Evolutionary conservation across 2,888 invertebrate species (phyloP).

Genomic region (Peribatodes rhomboidaria): DNA sequence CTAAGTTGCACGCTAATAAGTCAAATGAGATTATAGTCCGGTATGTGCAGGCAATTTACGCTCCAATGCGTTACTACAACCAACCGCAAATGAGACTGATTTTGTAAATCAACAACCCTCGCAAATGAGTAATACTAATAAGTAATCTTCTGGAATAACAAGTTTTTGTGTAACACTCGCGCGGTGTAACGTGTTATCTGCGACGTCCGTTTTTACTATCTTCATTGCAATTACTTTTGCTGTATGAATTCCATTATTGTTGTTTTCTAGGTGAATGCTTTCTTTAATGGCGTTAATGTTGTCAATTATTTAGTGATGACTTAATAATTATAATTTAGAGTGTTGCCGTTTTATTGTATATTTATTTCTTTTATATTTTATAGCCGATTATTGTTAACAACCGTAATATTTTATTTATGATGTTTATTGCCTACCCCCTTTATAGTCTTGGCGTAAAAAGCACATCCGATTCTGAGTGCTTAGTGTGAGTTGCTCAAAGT

Average conservation of each 20-base stretch:
- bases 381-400: neutral
- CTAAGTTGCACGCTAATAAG: constrained; percentile 72
- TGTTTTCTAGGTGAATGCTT: constrained; percentile 20
- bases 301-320: neutral
- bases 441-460: neutral
- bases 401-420: too few relatives aligned
- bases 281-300: neutral
- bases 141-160: constrained; percentile 38
- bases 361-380: constrained; percentile 6
- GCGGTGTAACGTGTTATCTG: constrained; percentile 29
- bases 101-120: constrained; percentile 51
- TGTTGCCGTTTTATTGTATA: constrained; percentile 21
- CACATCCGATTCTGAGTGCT: too few relatives aligned
- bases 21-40: constrained; percentile 72
- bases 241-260: neutral
- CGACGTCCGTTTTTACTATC: neutral
- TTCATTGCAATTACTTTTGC: constrained; percentile 7
- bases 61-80: constrained; percentile 72
- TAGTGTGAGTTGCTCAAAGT: too few relatives aligned
- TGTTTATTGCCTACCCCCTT: neutral
- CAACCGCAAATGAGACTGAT: constrained; percentile 73
- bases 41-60: constrained; percentile 71
- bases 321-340: constrained; percentile 4
- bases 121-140: constrained; percentile 46
- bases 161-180: constrained; percentile 42